Evolutionary conservation across 1,140 invertebrate genomes (phyloP).

Genomic region (Procambarus clarkii): DNA sequence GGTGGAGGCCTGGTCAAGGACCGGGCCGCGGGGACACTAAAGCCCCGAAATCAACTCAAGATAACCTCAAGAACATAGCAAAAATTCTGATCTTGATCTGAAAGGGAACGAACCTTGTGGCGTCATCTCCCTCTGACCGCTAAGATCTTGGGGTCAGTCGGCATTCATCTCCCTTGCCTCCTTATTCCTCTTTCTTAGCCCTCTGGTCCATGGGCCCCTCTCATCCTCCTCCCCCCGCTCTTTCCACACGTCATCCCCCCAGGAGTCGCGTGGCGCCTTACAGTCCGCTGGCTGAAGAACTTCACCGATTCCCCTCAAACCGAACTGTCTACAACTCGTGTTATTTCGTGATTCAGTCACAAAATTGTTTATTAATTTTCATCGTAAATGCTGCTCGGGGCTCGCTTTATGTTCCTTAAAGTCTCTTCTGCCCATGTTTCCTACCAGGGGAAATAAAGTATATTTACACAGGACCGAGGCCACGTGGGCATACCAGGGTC

Average conservation of each 20-base stretch:
- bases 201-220: background rate
- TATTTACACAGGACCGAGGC: constrained; percentile 48
- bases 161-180: constrained; percentile 51
- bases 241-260: constrained; percentile 27
- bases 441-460: background rate
- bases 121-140: constrained; percentile 4
- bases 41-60: too few relatives aligned
- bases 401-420: too few relatives aligned
- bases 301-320: constrained; percentile 3
- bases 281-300: background rate
- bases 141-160: constrained; percentile 52
- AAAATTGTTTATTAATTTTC: background rate
- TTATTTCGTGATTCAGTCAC: background rate
- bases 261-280: constrained; percentile 58
- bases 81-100: too few relatives aligned
- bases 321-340: background rate
- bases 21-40: too few relatives aligned
- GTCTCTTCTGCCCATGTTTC: too few relatives aligned
- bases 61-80: too few relatives aligned
- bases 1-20: too few relatives aligned
- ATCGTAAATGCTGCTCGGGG: background rate
- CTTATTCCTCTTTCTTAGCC: constrained; percentile 17
- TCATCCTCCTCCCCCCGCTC: background rate
- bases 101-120: too few relatives aligned
- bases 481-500: constrained; percentile 62